Evolutionary conservation across 2,888 invertebrate genomes (phyloP).

Genomic region (Chrysotoxum bicinctum): DNA sequence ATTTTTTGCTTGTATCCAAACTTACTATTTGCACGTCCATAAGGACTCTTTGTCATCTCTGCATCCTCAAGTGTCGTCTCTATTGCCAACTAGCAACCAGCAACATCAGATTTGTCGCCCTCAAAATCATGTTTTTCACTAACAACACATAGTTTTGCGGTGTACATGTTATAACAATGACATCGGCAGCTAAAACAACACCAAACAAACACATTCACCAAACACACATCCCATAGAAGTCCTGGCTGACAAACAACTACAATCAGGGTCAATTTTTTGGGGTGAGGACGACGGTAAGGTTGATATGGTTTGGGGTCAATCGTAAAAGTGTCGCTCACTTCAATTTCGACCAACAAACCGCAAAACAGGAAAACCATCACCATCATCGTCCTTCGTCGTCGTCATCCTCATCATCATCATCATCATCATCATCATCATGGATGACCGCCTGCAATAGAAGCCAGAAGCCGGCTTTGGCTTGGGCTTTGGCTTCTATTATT

Average conservation of each 20-base stretch:
- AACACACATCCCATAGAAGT: constrained; percentile 22
- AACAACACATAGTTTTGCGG: constrained; percentile 70
- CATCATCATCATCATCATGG: constrained; percentile 45
- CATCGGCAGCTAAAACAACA: constrained; percentile 67
- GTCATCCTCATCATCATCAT: constrained; percentile 39
- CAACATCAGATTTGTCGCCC: constrained; percentile 59
- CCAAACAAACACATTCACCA: constrained; percentile 66
- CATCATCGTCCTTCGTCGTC: constrained; percentile 43
- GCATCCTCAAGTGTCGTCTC: constrained; percentile 36
- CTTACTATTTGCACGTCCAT: constrained; percentile 42
- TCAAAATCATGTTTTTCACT: constrained; percentile 67
- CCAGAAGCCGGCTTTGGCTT: constrained; percentile 27
- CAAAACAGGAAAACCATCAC: constrained; percentile 72
- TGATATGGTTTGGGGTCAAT: constrained; percentile 51
- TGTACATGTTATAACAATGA: constrained; percentile 68
- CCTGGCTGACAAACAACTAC: constrained; percentile 42
- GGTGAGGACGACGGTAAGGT: background rate
- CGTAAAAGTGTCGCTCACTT: constrained; percentile 73
- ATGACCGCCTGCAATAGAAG: constrained; percentile 57
- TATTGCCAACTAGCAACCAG: constrained; percentile 30
- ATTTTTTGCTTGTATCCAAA: constrained; percentile 41
- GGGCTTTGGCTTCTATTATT: background rate
- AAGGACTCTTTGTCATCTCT: constrained; percentile 43
- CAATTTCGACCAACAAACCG: constrained; percentile 70
- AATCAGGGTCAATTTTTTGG: constrained; percentile 53